Conservation (phyloP, 2,113 vertebrate genomes). For the Lophochroa leadbeateri region DNA sequence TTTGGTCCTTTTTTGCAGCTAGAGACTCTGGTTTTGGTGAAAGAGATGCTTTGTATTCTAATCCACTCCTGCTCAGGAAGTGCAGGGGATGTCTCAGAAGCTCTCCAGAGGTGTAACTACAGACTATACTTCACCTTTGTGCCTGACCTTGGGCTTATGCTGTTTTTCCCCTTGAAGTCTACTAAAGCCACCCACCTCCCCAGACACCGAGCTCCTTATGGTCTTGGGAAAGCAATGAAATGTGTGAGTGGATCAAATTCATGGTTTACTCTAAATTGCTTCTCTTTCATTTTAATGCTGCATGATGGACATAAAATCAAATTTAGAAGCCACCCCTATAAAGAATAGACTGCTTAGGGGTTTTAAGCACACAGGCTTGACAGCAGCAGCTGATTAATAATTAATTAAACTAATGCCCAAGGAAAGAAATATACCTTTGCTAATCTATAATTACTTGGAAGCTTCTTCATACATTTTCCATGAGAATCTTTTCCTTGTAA, state of each 20-base stretch:
- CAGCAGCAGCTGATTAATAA: conserved; percentile 17
- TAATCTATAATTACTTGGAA: conserved; percentile 32
- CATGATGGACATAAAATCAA: not conserved
- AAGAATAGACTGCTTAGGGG: not conserved
- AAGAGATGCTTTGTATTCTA: not conserved
- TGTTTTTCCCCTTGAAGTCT: not conserved
- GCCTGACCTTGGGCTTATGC: not conserved
- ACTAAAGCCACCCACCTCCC: not conserved
- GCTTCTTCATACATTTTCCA: conserved; percentile 35
- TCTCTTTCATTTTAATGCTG: not conserved
- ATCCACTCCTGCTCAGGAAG: not conserved
- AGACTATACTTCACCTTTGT: not conserved
- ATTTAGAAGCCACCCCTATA: not conserved
- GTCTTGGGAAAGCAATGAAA: not conserved
- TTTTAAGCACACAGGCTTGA: not conserved
- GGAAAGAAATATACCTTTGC: conserved; percentile 22
- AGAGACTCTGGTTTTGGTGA: not conserved
- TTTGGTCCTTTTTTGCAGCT: not conserved
- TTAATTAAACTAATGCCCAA: conserved; percentile 24
- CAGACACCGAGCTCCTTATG: not conserved
- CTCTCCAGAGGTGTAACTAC: not conserved
- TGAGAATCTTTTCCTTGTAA: conserved; percentile 38
- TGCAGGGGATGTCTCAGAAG: not conserved
- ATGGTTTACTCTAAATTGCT: not conserved
- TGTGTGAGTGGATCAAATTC: not conserved